Evolutionary conservation across 2,888 invertebrate species (phyloP), one percentile per base, ranked within the genome.

Genomic region (Cataglyphis albicans): DNA sequence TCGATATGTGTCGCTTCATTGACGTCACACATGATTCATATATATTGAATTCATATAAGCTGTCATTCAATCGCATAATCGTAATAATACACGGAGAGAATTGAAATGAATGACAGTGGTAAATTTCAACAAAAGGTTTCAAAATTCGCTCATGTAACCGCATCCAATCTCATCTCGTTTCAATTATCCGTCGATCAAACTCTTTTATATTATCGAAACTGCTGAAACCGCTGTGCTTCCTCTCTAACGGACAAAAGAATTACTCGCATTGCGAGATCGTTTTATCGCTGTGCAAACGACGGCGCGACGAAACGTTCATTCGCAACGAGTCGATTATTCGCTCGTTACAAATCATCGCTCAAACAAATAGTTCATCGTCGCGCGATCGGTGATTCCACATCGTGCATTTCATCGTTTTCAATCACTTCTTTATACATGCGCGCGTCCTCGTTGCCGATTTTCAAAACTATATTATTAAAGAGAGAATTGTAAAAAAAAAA

Each of bases 1-100:
- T 25, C 21, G 32, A n/a, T n/a, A 63, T 32, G 44, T 21, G 32
- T 1, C 63, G 32, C 63, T 48, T 48, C 63, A 64, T 75, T 75
- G 75, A 75, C 65, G 75, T 75, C 75, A 65, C 10, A 21, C 48
- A 25, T 35, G 21, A 72, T 59, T 57, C 25, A 72, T 72, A 72
- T 25, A 52, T 48, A 52, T 63, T 21, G 35, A 9, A 63, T 64
- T 75, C 64, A 35, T 64, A 52, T 5, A 25, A 75, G 12, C 32
- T 35, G n/a, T 63, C 25, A 25, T 65, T 48, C 65, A n/a, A 75
- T 52, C 63, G 21, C n/a, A 15, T 21, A 63, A 63, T 41, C 48
- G 3, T 48, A n/a, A 48, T 25, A 65, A 15, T 44, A 44, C 2
- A 63, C 63, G 65, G 21, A 48, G 12, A 52, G 21, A 48, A 4